Base-by-base conservation (phyloP, 1,140 invertebrate genomes). In the Drosophila bocki region DNA sequence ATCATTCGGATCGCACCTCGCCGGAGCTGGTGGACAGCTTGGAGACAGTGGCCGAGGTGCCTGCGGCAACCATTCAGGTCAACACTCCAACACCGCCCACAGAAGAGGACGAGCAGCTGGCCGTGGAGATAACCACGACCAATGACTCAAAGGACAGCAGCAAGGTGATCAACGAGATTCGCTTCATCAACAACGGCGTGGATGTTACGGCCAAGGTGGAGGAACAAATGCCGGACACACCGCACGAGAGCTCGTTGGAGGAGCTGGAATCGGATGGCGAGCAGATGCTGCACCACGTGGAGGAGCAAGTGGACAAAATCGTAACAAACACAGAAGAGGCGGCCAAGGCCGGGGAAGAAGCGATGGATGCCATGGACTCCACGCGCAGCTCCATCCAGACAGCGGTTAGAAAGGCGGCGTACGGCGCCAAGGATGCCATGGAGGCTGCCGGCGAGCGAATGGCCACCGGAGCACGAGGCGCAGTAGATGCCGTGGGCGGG, bases 181-280 rank as follows among this genome's bases (percentile, higher is more conserved):
- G 91, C 1, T 92, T 92, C 39, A 92, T 92, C 22, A 92, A 92
- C 57, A 92, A 92, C 58, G 91, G 91, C n/a, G 65, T 92, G 37
- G 91, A 92, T 84, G 91, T 92, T 29, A 92, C 91, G 3, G 85
- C 78, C 19, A 92, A 87, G 44, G 88, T 91, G 42, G 80, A 91
- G 33, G 72, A 91, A 37, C 79, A 82, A 54, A 87, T 91, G 82
- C 62, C 67, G 0, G 77, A 83, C n/a, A 91, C 86, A 7, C 75
- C 85, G 9, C 22, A 71, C 8, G 68, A 48, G 5, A 80, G 78
- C 7, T 82, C 78, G 0, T 7, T 85, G 8, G 85, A 90, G 26
- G 86, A 91, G 0, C 17, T 91, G 32, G 85, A 91, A n/a, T 82
- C 82, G 0, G 86, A 85, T 13, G 67, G 65, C 12, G 85, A 91